phyloP scores from a whole-genome alignment of 1,140 invertebrate genomes.

The Drosophila leontia region DNA sequence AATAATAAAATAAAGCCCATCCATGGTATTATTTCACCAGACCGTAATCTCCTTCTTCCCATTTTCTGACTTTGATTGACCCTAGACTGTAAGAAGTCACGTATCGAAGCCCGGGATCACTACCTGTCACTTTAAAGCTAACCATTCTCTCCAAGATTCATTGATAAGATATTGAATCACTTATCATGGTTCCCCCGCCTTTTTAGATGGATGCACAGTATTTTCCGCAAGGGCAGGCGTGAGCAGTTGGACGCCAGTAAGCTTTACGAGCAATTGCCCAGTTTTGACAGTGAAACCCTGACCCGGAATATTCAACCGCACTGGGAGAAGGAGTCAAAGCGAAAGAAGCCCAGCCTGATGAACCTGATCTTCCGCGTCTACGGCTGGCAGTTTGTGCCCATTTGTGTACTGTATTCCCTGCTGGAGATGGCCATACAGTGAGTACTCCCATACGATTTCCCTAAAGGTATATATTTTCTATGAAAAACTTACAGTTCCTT shows the following conservation, averaged over 20 bases:
- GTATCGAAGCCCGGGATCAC: constrained; percentile 33
- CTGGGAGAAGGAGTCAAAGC: constrained; percentile 86
- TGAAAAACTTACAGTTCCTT: constrained; percentile 80
- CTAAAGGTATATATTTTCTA: background rate
- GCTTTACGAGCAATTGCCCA: constrained; percentile 84
- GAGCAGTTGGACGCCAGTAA: constrained; percentile 84
- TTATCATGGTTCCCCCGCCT: constrained; percentile 15
- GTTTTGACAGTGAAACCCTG: constrained; percentile 85
- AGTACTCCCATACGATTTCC: constrained; percentile 1
- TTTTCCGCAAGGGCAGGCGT: constrained; percentile 80
- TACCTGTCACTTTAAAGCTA: constrained; percentile 17
- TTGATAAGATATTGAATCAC: constrained; percentile 51
- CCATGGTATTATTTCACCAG: background rate
- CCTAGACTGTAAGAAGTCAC: constrained; percentile 32
- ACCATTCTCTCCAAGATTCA: constrained; percentile 3
- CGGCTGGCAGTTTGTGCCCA: constrained; percentile 80
- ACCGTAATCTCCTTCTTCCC: background rate
- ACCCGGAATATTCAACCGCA: constrained; percentile 86
- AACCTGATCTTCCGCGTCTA: constrained; percentile 87
- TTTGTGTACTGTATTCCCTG: constrained; percentile 61
- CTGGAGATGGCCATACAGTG: constrained; percentile 72
- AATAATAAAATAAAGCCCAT: no score
- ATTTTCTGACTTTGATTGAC: background rate
- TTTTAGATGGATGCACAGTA: constrained; percentile 81
- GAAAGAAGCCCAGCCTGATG: constrained; percentile 85